Percentiles rank a stretch among this genome's conserved stretches.
phyloP scores from a whole-genome alignment of 1,140 invertebrate genomes.

The Nylanderia fulva region DNA sequence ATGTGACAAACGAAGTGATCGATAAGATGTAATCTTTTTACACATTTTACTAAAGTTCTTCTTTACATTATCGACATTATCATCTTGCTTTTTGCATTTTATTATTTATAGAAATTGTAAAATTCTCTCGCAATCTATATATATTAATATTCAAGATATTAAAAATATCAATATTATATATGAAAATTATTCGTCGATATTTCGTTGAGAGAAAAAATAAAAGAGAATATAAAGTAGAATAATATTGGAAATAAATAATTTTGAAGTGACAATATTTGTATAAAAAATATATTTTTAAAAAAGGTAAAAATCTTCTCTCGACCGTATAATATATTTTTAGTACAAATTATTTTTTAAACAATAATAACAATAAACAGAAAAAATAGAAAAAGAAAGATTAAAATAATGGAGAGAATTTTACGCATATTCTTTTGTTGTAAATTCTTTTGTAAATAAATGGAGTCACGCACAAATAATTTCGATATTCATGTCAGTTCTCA shows the following conservation, averaged over 20 bases:
- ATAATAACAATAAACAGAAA: background rate
- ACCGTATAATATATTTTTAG: too few species aligned
- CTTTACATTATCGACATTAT: background rate
- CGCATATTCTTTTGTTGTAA: too few species aligned
- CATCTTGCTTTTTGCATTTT: background rate
- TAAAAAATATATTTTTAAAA: background rate
- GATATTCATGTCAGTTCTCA: background rate
- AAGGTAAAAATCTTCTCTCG: too few species aligned
- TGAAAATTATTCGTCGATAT: background rate
- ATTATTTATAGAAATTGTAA: background rate
- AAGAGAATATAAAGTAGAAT: background rate
- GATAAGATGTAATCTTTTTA: too few species aligned
- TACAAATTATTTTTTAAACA: background rate
- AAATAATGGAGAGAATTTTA: background rate
- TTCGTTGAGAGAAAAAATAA: background rate
- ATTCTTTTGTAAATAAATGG: background rate
- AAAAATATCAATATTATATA: conserved; percentile 3
- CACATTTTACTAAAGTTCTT: background rate
- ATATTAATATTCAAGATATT: background rate
- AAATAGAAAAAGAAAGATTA: background rate
- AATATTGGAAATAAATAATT: background rate
- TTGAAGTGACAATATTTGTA: background rate
- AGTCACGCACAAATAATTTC: background rate
- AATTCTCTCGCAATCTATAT: background rate
- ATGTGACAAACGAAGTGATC: too few species aligned